Base-by-base conservation (phyloP, 2,797 vertebrate genomes). In the Pangasius sanitwongsei region DNA sequence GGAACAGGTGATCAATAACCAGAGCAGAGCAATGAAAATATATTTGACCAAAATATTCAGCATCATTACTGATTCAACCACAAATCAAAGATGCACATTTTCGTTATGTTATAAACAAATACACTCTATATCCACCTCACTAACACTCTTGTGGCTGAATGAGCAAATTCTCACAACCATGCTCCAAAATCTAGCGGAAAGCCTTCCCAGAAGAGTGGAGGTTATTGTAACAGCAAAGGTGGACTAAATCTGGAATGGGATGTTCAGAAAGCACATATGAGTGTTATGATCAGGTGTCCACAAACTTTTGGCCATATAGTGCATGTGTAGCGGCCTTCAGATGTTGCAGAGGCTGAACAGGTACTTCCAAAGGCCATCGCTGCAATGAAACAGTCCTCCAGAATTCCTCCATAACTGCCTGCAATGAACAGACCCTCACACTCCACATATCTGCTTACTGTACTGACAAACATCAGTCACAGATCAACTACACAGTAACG, bases 391-490 rank as follows among this genome's bases (percentile, higher is more conserved):
- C 67, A 70, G 69, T 48, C 23, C 23, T 75, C 8, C 18, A 74
- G 70, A 72, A 74, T 74, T 0, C 37, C 18, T 44, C 4, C 41
- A 75, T 25, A 48, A 12, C 72, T 48, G 34, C 23, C 23, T 50
- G 41, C 23, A 28, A 75, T 48, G 72, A 75, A 75, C 44, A 50
- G 25, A 77, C n/a, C 31, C 28, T 31, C 16, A 55, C 77, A 55
- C 28, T 80, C 74, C 77, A 18, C n/a, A 31, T 75, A 80, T 31
- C 77, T 55, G 50, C 77, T 18, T 80, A 55, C n/a, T 80, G 28
- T 80, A 53, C 75, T 55, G 75, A 55, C 44, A 77, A 50, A n/a
- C 48, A 57, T 57, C 74, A 77, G 75, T 55, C 75, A 55, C 13
- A 80, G 50, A 55, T 31, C 50, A 80, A 80, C 50, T 31, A 20